These are phyloP conservation scores for Conomelus anceps DNA, from an alignment of 2,888 invertebrate species.

Conservation along the genomic window DNA sequence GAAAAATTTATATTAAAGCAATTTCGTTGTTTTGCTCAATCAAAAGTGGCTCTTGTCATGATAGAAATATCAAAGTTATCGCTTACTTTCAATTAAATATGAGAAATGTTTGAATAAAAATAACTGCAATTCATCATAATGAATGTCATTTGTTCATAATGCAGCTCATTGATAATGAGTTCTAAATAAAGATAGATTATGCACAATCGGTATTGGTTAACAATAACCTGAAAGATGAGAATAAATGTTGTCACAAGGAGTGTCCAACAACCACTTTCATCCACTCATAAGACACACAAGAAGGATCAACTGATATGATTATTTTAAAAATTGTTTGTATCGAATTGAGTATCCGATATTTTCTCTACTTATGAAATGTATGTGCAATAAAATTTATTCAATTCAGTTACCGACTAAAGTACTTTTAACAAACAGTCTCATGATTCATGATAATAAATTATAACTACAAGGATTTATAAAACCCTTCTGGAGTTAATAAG, in stretches of 20 bases:
- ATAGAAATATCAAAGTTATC: not conserved
- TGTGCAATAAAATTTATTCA: not conserved
- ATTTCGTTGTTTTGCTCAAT: not conserved
- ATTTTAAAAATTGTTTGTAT: not conserved
- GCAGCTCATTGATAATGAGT: not conserved
- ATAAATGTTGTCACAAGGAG: not conserved
- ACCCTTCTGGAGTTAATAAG: not conserved
- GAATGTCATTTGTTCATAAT: not conserved
- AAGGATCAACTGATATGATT: conserved; percentile 10
- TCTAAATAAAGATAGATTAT: not conserved
- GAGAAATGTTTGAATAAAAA: not conserved
- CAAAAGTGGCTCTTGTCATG: not conserved
- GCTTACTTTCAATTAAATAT: not conserved
- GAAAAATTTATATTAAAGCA: not conserved
- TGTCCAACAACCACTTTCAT: conserved; percentile 4
- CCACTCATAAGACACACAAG: conserved; percentile 13
- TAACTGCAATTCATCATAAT: not conserved
- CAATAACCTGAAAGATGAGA: not conserved
- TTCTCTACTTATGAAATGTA: not conserved
- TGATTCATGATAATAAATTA: conserved; percentile 1
- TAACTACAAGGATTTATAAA: conserved; percentile 3
- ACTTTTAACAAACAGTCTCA: conserved; percentile 7
- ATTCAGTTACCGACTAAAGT: not conserved
- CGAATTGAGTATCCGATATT: not conserved
- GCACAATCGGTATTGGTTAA: not conserved